Conservation (phyloP, 1,140 invertebrate genomes). For the Bombus cullumanus region DNA sequence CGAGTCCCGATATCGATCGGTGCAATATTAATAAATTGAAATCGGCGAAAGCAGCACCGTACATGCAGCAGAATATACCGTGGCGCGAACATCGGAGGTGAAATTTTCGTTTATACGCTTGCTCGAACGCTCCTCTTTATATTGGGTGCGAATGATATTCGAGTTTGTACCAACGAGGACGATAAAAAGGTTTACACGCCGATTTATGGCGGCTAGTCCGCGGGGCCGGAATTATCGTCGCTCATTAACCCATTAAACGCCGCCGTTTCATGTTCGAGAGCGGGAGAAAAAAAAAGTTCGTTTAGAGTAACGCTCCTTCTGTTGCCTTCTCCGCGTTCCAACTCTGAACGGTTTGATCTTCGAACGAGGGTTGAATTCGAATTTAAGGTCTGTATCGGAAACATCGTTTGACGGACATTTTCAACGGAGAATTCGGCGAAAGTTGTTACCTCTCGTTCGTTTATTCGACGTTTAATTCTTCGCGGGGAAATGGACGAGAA, state of each 20-base stretch:
- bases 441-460: too few species aligned
- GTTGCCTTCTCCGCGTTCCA: not conserved
- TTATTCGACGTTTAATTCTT: not conserved
- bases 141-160: slow-evolving; percentile 52
- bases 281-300: not conserved
- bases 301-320: not conserved
- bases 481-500: not conserved
- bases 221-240: slow-evolving; percentile 38
- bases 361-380: not conserved
- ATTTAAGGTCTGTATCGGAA: not conserved
- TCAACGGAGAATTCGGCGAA: not conserved
- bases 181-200: slow-evolving; percentile 53
- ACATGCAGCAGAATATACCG: not conserved
- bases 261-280: not conserved
- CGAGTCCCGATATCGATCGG: slow-evolving; percentile 58
- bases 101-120: slow-evolving; percentile 5
- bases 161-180: slow-evolving; percentile 30
- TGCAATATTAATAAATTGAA: slow-evolving; percentile 63
- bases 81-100: not conserved
- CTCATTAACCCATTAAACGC: slow-evolving; percentile 45
- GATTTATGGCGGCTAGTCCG: slow-evolving; percentile 33
- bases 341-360: not conserved
- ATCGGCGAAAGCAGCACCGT: not conserved
- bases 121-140: not conserved
- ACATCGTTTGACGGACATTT: too few species aligned